phyloP scores from a whole-genome alignment of 2,888 invertebrate species.

The Ellobium chinense region DNA sequence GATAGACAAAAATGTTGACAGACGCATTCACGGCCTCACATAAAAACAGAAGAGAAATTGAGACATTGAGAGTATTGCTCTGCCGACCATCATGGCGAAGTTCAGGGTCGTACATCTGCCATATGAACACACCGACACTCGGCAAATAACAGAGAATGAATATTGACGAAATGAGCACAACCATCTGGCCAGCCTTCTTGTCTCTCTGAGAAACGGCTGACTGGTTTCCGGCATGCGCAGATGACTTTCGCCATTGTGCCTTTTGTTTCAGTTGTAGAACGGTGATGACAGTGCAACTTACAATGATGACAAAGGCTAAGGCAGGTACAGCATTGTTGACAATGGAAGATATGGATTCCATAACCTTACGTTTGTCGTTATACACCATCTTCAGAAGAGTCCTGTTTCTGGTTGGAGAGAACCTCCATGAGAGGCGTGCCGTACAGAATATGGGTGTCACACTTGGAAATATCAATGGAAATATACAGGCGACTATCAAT shows the following conservation, averaged over 20 bases:
- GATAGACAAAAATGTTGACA: not conserved
- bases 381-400: not conserved
- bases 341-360: not conserved
- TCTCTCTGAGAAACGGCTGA: not conserved
- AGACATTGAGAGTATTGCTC: not conserved
- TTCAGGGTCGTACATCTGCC: not conserved
- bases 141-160: conserved; percentile 3
- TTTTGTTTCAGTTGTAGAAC: not conserved
- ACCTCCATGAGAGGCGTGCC: not conserved
- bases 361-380: not conserved
- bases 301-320: not conserved
- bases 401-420: not conserved
- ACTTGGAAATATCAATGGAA: not conserved
- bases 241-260: not conserved
- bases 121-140: not conserved
- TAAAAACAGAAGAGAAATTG: not conserved
- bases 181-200: not conserved
- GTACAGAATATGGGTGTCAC: not conserved
- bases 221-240: not conserved
- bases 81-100: not conserved
- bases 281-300: not conserved
- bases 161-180: not conserved
- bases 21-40: not conserved
- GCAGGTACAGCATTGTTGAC: not conserved
- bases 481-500: not conserved